Evolutionary conservation across 53 echinoderm and acorn worm genomes (phyloP), one percentile per base, ranked within the genome.

Genomic region (Antedon mediterranea): DNA sequence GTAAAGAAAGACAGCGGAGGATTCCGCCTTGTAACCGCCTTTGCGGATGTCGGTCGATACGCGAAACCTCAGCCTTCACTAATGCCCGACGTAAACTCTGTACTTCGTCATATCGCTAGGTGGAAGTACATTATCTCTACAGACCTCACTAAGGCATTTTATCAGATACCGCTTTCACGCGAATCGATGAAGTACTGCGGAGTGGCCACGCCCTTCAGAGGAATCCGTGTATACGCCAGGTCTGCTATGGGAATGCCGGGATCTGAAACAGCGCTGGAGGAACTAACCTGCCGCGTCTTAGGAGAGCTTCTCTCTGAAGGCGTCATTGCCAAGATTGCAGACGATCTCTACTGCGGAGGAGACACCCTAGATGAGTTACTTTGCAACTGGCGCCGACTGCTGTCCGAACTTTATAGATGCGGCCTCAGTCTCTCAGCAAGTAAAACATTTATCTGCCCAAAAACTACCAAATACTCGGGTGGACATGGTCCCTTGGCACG

Each of bases 281-380:
- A 89, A 57, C 79, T 85, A 0, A 85, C 80, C 83, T 85, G 83
- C 42, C 77, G 77, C 11, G 80, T 86, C 13, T 85, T 41, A 13
- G 41, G 41, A 5, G 41, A 41, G 5, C 13, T 41, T 7, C 41
- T 41, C 41, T 5, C 13, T 41, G 41, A 41, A 13, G 41, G 41
- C 72, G 4, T 72, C 0, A 73, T 85, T 14, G 78, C 88, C 30
- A 91, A 91, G 74, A 43, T 88, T 27, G 88, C 84, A 14, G 91
- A 91, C 85, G 91, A 88, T 74, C 74, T 91, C 2, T 88, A 85
- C 34, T 91, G 83, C 70, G 85, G 80, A 4, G 87, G 87, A 15
- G 73, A 91, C 43, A 82, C 86, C 7, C 30, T 33, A 3, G 72
- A 86, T 18, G 84, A 83, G 32, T 74, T 89, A 29, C 80, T 89